These are phyloP conservation scores for Hipposideros larvatus DNA, from an alignment of 2,797 vertebrate species.

Conservation along the genomic window DNA sequence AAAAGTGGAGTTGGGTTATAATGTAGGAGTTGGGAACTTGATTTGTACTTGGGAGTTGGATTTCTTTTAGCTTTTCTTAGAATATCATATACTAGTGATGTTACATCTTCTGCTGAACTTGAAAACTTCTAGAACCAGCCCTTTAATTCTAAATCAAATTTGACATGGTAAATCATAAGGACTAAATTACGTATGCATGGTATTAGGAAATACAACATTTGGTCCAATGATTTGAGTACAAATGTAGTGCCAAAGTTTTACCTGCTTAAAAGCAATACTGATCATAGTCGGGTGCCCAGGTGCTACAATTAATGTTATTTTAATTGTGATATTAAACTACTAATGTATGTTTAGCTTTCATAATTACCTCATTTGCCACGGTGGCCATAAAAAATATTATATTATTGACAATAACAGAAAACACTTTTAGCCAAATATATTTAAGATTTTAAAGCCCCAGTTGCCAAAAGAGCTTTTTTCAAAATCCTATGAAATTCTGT, in stretches of 20 bases:
- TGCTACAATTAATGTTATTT: slow-evolving; percentile 44
- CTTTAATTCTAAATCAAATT: slow-evolving; percentile 44
- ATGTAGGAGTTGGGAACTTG: not conserved
- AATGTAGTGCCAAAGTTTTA: not conserved
- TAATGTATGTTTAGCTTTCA: not conserved
- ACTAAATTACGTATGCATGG: not conserved
- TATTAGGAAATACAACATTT: slow-evolving; percentile 23
- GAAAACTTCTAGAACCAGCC: slow-evolving; percentile 7
- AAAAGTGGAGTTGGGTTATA: not conserved
- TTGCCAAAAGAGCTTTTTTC: slow-evolving; percentile 17
- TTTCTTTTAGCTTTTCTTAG: not conserved
- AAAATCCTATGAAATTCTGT: slow-evolving; percentile 35
- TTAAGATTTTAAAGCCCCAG: slow-evolving; percentile 4
- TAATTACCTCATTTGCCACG: not conserved
- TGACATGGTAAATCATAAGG: not conserved
- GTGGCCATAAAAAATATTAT: slow-evolving; percentile 14
- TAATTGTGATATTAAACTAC: not conserved
- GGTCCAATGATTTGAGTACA: not conserved
- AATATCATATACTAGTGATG: not conserved
- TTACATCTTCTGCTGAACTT: not conserved
- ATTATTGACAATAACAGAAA: slow-evolving; percentile 25
- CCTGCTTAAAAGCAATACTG: not conserved
- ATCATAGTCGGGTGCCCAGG: not conserved
- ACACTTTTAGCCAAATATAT: not conserved
- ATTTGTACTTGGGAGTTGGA: not conserved